Conservation (phyloP, 2,888 invertebrate species). For the Yponomeuta plumbellus region DNA sequence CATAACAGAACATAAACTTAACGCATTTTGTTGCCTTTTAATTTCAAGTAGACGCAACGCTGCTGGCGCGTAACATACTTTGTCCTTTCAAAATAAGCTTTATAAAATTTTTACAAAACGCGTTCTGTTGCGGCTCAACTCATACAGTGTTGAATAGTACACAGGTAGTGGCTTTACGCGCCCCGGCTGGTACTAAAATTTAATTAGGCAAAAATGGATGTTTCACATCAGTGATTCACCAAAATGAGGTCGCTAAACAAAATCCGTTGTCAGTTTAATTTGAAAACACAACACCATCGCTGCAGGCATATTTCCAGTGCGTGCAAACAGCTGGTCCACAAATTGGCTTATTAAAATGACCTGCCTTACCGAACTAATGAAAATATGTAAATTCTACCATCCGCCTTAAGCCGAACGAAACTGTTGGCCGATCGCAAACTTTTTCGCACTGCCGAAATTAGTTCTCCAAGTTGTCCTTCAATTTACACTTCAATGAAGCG, state of each 20-base stretch:
- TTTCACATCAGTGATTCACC: too few relatives aligned
- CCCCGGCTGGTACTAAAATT: too few relatives aligned
- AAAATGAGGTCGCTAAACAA: background rate
- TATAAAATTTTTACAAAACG: too few relatives aligned
- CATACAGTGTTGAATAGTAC: too few relatives aligned
- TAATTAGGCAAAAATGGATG: too few relatives aligned
- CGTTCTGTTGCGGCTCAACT: too few relatives aligned
- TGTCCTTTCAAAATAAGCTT: too few relatives aligned
- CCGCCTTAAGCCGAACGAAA: slow-evolving; percentile 21
- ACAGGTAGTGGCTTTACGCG: too few relatives aligned
- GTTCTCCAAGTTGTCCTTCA: slow-evolving; percentile 47
- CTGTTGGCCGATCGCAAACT: slow-evolving; percentile 25
- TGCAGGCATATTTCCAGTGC: background rate
- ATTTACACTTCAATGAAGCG: slow-evolving; percentile 55
- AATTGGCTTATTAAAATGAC: slow-evolving; percentile 7
- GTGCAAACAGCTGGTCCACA: background rate
- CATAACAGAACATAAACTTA: too few relatives aligned
- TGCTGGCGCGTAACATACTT: too few relatives aligned
- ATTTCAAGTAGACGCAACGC: too few relatives aligned
- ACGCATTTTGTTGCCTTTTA: too few relatives aligned
- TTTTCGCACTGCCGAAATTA: slow-evolving; percentile 39
- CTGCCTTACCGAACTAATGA: slow-evolving; percentile 24
- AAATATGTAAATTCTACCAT: slow-evolving; percentile 29
- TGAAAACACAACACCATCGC: background rate
- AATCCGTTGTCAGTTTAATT: background rate